Conservation (phyloP, 2,888 invertebrate genomes). For the Melieria omissa region DNA sequence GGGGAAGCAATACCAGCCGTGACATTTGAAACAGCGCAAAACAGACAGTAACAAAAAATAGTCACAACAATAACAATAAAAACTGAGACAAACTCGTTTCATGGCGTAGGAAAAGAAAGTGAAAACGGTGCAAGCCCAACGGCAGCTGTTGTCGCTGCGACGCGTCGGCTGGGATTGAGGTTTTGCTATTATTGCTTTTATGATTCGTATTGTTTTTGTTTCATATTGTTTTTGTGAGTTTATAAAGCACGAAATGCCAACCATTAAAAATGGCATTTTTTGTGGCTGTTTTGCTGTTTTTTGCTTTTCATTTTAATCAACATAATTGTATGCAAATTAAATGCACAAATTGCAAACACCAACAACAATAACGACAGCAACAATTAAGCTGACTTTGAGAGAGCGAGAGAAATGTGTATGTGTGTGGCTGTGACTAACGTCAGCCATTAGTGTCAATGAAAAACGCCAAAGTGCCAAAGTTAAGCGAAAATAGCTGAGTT, state of each 20-base stretch:
- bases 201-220: constrained; percentile 3
- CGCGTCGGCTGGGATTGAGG: not conserved
- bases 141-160: not conserved
- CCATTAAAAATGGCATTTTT: constrained; percentile 1
- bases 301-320: not conserved
- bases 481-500: too few species aligned
- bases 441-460: too few species aligned
- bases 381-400: too few species aligned
- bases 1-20: constrained; percentile 1
- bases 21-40: constrained; percentile 2
- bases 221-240: constrained; percentile 4
- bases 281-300: not conserved
- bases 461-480: too few species aligned
- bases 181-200: constrained; percentile 1
- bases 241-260: constrained; percentile 4
- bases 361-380: too few species aligned
- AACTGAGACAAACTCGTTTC: constrained; percentile 39
- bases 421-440: too few species aligned
- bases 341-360: not conserved
- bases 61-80: not conserved
- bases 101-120: constrained; percentile 42
- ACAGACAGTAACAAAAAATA: not conserved
- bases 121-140: constrained; percentile 32
- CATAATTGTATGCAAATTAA: constrained; percentile 3
- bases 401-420: too few species aligned